Base-by-base conservation (phyloP, 2,797 vertebrate genomes). In the Anolis apletophallus region DNA sequence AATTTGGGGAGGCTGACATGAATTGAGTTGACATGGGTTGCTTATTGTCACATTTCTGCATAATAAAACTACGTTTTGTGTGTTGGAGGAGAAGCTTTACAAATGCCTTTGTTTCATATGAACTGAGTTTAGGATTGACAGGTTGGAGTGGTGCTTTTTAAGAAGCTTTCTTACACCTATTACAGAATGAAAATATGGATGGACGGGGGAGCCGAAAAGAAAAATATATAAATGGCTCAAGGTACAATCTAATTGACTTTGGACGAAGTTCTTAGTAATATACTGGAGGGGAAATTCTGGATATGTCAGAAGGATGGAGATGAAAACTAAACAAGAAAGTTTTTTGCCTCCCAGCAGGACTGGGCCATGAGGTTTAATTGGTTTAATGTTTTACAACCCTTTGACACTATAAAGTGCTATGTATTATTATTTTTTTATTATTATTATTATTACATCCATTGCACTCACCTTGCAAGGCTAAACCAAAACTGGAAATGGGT, bases 41-140 rank as follows among this genome's bases (percentile, higher is more conserved):
- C 81, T 86, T 89, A 76, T 81, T 83, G 69, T 88, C 86, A 50
- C 81, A 88, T 85, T 75, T 46, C 86, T 80, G 81, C 81, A 87
- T 74, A 64, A 80, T 67, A 87, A 73, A 84, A 52, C 55, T 26
- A 67, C 32, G 54, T 71, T 78, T 34, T 52, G 67, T 46, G 52
- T 29, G 77, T 11, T 19, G 52, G 67, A 52, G 26, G 67, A 16
- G 3, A 36, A 73, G 23, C 75, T 67, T 69, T 67, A 64, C 76
- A 80, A 50, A 87, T 80, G 75, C 36, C 29, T 80, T 59, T 80
- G 36, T 26, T 19, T 59, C 46, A 21, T 59, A 23, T 59, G 57
- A 0, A 0, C 68, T 26, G 0, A 54, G 1, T 81, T 86, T 81
- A 81, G 87, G 68, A 71, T 29, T 87, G 84, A 59, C 74, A 83